Conservation (phyloP, 2,888 invertebrate species). For the Caradrina kadenii region DNA sequence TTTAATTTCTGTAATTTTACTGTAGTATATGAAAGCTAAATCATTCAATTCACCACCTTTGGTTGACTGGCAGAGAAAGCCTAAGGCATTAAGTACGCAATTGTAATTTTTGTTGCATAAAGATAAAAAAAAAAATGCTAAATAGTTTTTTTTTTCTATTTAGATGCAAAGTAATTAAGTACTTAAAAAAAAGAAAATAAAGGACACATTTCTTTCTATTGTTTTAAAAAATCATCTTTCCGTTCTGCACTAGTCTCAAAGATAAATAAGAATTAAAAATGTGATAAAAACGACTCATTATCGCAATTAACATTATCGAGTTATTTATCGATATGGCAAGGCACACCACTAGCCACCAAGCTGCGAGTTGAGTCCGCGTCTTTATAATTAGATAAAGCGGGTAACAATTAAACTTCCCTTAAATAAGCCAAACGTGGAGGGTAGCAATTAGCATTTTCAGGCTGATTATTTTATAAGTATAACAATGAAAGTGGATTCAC, state of each 20-base stretch:
- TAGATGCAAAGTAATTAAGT: too few species aligned
- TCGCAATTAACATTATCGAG: constrained; percentile 64
- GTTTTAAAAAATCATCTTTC: constrained; percentile 26
- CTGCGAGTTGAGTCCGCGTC: constrained; percentile 80
- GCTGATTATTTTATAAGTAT: constrained; percentile 86
- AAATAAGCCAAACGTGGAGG: constrained; percentile 86
- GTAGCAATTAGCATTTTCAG: constrained; percentile 86
- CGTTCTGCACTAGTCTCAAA: constrained; percentile 18
- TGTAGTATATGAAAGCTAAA: too few species aligned
- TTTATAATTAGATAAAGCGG: constrained; percentile 89
- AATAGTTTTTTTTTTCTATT: too few species aligned
- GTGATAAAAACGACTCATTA: constrained; percentile 31
- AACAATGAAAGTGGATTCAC: constrained; percentile 35
- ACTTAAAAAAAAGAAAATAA: not conserved
- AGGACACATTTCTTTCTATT: too few species aligned
- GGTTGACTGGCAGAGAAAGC: too few species aligned
- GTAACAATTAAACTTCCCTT: constrained; percentile 89
- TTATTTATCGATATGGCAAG: constrained; percentile 52
- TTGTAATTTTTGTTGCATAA: too few species aligned
- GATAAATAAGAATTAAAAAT: constrained; percentile 28
- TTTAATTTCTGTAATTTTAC: not conserved
- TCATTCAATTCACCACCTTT: too few species aligned
- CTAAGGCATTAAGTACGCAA: too few species aligned
- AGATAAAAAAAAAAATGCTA: too few species aligned
- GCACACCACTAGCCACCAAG: constrained; percentile 63